These are phyloP conservation scores for Rhinoderma darwinii DNA, from an alignment of 2,113 vertebrate species.

Conservation along the genomic window DNA sequence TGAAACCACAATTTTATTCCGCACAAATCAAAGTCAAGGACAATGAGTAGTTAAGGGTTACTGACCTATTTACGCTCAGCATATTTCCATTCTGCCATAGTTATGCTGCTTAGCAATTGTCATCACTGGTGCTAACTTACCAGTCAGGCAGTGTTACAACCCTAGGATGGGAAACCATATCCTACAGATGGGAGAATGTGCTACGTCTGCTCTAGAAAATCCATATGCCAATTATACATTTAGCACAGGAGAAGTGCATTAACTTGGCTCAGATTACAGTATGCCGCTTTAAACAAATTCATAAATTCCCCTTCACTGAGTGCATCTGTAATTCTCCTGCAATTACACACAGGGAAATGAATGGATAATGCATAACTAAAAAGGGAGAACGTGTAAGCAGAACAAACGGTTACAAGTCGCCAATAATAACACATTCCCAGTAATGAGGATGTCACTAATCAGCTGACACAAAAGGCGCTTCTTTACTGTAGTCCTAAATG, in stretches of 20 bases:
- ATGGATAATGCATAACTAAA: constrained; percentile 62
- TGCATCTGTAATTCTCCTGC: constrained; percentile 66
- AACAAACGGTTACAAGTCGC: constrained; percentile 53
- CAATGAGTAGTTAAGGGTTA: background rate
- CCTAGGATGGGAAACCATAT: background rate
- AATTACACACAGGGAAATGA: constrained; percentile 54
- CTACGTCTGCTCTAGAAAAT: constrained; percentile 16
- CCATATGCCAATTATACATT: constrained; percentile 41
- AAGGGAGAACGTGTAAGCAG: constrained; percentile 55
- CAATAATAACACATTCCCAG: constrained; percentile 45
- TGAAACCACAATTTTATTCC: background rate
- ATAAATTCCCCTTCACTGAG: constrained; percentile 62
- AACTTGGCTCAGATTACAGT: constrained; percentile 63
- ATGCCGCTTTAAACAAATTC: constrained; percentile 65
- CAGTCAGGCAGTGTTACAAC: background rate
- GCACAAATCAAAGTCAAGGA: background rate
- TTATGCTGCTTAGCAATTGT: background rate
- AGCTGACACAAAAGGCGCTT: constrained; percentile 40
- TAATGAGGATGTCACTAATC: constrained; percentile 54
- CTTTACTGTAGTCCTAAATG: background rate
- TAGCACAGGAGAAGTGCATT: constrained; percentile 56
- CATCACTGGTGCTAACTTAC: background rate
- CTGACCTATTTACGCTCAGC: background rate
- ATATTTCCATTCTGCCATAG: background rate
- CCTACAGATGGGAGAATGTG: background rate